Base-by-base conservation (phyloP, 2,888 invertebrate genomes). In the Plusia festucae region DNA sequence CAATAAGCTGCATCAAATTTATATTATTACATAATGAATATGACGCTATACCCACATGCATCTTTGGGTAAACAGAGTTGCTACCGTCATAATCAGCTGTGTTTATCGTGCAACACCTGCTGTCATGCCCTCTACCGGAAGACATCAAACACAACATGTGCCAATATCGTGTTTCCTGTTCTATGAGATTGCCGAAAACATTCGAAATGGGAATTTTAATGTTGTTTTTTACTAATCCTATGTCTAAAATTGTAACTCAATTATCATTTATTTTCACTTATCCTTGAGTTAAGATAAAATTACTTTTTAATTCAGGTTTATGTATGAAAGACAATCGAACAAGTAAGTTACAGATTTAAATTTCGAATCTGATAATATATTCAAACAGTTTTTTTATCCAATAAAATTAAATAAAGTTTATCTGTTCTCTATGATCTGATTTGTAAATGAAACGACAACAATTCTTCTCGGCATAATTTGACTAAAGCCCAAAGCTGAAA, bases 81-180 rank as follows among this genome's bases (percentile, higher is more conserved):
- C 58, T 55, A 59, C 59, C 40, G 52, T 54, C 18, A 51, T 66
- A 54, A 75, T 75, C 82, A 79, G 74, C 81, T 80, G 78, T 79
- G 53, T 81, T 76, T 74, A 68, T 60, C 56, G 64, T 57, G 59
- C 67, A 53, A 44, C 76, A 76, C 64, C 76, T 76, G 73, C 71
- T 73, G 18, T 53, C 49, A 51, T 60, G 15, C 65, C 61, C 67
- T 65, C 54, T 57, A 60, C 52, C 73, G 71, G 81, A 77, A 80
- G 62, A 59, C 60, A 74, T 69, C 59, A 72, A 69, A 73, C 53
- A 58, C 53, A 58, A 69, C 76, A 82, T 68, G 70, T 82, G 78
- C 82, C 66, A 76, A 68, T 73, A 65, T 46, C 46, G 57, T 65
- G 60, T 67, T 73, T 81, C 80, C 82, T 70, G 70, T 64, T 66